Evolutionary conservation across 2,888 invertebrate genomes (phyloP), one percentile per base, ranked within the genome.

Genomic region (Epinotia bilunana): DNA sequence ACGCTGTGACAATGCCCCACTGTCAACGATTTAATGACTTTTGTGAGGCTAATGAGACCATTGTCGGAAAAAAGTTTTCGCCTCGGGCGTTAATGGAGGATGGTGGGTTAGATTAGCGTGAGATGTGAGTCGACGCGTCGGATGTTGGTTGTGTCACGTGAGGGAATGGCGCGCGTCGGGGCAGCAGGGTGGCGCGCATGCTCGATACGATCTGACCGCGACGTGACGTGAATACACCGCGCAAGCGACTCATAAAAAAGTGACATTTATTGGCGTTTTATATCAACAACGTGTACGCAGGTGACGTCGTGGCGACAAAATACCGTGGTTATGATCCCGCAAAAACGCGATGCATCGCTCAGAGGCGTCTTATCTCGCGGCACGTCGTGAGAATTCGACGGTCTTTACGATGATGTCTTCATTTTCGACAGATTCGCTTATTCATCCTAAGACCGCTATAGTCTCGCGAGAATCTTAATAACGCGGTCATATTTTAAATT

Each of bases 241-340:
- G 86, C 84, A 86, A 84, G 85, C 83, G 88, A 84, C 86, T 91
- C 91, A 93, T 93, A 93, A 94, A 93, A 92, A 93, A 92, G 92
- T 93, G 93, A 93, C 93, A 89, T 92, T 94, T 93, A 94, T 92
- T 93, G 91, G 91, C 89, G 86, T 90, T 92, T 94, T 92, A 93
- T 93, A 92, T 91, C 92, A 93, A 90, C 91, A 87, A 89, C 90
- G 91, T 91, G 92, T 87, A 84, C 79, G 81, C 90, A 89, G 88
- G 88, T 91, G 92, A 90, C 88, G 85, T 81, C 86, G 87, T 84
- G 85, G 80, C 87, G 87, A 83, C 88, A 83, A 88, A 89, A 87
- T 85, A 87, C 86, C 87, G 84, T 82, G 84, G 85, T 90, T 90
- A 88, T 90, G 90, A 91, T 86, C 84, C 87, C 89, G 93, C 93